These are phyloP conservation scores for Tetrao urogallus DNA, from an alignment of 2,113 vertebrate genomes.

Conservation along the genomic window DNA sequence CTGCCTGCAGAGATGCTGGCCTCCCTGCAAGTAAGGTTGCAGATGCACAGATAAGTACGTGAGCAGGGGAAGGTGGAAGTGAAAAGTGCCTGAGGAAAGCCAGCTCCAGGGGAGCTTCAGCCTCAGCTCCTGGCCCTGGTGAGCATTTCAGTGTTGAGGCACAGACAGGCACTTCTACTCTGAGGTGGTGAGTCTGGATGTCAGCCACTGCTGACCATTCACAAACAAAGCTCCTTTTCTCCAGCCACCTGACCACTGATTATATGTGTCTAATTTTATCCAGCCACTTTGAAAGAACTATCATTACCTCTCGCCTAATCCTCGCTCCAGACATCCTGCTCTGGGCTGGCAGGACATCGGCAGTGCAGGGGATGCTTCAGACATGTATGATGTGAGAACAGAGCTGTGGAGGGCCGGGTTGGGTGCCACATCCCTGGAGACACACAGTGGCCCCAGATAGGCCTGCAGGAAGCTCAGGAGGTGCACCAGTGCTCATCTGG, in stretches of 20 bases:
- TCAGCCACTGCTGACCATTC: not conserved
- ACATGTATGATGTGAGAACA: fast-evolving
- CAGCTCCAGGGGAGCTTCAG: not conserved
- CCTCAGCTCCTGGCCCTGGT: not conserved
- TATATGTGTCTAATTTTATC: conserved; percentile 13
- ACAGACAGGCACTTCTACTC: not conserved
- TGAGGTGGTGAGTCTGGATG: not conserved
- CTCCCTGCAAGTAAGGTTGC: not conserved
- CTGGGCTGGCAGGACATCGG: fast-evolving
- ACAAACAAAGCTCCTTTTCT: conserved; percentile 33
- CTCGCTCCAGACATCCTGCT: not conserved
- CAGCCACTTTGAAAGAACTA: conserved; percentile 18
- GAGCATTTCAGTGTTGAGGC: not conserved
- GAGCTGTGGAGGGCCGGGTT: not conserved
- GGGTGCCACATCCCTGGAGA: not conserved
- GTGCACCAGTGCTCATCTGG: not conserved
- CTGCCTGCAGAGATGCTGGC: not conserved
- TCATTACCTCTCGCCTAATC: conserved; percentile 19
- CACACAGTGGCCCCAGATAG: no score
- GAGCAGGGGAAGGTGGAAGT: not conserved
- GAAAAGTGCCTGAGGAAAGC: not conserved
- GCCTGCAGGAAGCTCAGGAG: not conserved
- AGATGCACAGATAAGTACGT: not conserved
- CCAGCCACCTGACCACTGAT: conserved; percentile 33
- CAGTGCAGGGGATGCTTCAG: not conserved